A percentile compares a stretch with the other conserved stretches of the same genome.
Evolutionary conservation across 2,888 invertebrate species (phyloP).

Genomic region (Rhagonycha lutea): DNA sequence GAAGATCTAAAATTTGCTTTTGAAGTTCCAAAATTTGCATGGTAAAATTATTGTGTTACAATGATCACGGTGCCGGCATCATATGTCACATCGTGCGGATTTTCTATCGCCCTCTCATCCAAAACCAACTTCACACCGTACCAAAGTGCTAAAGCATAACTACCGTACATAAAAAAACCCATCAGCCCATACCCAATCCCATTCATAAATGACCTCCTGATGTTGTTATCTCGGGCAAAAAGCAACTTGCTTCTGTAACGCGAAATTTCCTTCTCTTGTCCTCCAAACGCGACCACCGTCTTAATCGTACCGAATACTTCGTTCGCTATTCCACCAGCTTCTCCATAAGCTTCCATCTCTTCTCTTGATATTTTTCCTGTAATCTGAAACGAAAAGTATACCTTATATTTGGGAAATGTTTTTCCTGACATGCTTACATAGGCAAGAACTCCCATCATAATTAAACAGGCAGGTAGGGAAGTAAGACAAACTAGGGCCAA

Average conservation of each 20-base stretch:
- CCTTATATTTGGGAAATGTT: too few relatives aligned
- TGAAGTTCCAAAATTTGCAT: background rate
- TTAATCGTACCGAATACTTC: conserved; percentile 75
- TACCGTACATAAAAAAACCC: conserved; percentile 77
- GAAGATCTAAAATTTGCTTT: conserved; percentile 65
- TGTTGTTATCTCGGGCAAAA: conserved; percentile 68
- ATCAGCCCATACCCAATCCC: conserved; percentile 73
- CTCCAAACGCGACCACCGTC: conserved; percentile 80
- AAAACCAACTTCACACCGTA: conserved; percentile 74
- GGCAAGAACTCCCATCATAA: conserved; percentile 67
- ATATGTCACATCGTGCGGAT: conserved; percentile 61
- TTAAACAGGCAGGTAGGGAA: conserved; percentile 70
- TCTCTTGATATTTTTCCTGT: conserved; percentile 67
- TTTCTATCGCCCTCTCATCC: conserved; percentile 55
- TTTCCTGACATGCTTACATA: too few relatives aligned
- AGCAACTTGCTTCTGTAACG: conserved; percentile 68
- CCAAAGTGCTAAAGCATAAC: conserved; percentile 83
- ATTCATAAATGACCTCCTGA: conserved; percentile 69
- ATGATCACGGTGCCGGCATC: conserved; percentile 71
- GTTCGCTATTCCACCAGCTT: conserved; percentile 77
- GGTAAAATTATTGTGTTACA: conserved; percentile 58
- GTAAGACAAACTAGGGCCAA: conserved; percentile 75
- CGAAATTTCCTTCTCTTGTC: conserved; percentile 69
- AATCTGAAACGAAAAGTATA: conserved; percentile 55
- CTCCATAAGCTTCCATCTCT: conserved; percentile 73